Evolutionary conservation across 2,888 invertebrate genomes (phyloP), one percentile per base, ranked within the genome.

Genomic region (Byasa hedistus): DNA sequence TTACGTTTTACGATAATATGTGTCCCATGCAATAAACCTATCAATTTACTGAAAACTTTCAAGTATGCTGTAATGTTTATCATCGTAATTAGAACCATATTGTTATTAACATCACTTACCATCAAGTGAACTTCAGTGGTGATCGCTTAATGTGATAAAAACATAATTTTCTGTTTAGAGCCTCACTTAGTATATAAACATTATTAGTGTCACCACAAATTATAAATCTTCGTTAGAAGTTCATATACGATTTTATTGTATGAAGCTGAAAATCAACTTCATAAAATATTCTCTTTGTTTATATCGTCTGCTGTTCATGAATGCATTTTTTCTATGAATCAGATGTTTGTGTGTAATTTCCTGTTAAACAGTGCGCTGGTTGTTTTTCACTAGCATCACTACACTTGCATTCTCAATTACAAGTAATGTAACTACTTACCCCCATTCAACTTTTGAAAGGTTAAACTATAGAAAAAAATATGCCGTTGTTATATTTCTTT

Each of bases 281-380:
- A 44, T 36, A n/a, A 51, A 22, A 24, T 22, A 52, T 3, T 15
- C 17, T 24, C 51, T 64, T 51, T 24, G 48, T 58, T 48, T 58
- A 24, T 54, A 32, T 52, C 51, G n/a, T n/a, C 2, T 57, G 48
- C 63, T n/a, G 51, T 27, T 39, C 24, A 22, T 24, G 32, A 57
- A 66, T 66, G 65, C 51, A 52, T 57, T 62, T 66, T 58, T 68
- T 22, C 64, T 70, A 70, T 71, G 70, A 69, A 36, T 61, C 64
- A 59, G 55, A 59, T 60, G 17, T 23, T n/a, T 66, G 57, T 19
- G 19, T 51, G 52, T 58, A 36, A 64, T 64, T 58, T 64, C 65
- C 65, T 60, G 60, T 60, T 64, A 60, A 56, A n/a, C 21, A 21
- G 8, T 10, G 21, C 21, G 10, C 52, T 21, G n/a, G 8, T 52